phyloP scores from a whole-genome alignment of 2,888 invertebrate species.

The Drosophila dives region DNA sequence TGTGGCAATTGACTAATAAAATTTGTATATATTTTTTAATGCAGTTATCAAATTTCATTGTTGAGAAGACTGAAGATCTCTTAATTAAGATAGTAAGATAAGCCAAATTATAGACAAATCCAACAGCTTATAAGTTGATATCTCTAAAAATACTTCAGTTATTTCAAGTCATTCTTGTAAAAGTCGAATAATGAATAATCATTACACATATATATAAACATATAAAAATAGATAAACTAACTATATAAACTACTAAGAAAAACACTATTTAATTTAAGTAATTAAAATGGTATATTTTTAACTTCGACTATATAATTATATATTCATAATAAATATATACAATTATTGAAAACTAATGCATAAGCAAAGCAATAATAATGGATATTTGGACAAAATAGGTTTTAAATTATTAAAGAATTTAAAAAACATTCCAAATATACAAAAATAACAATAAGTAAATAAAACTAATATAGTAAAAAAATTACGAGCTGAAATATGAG shows the following conservation, averaged over 20 bases:
- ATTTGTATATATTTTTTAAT: too few relatives aligned
- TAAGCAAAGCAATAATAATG: too few relatives aligned
- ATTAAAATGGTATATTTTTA: too few relatives aligned
- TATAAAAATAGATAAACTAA: not conserved
- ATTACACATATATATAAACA: not conserved
- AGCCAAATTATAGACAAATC: not conserved
- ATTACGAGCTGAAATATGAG: accelerated
- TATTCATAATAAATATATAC: too few relatives aligned
- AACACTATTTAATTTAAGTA: not conserved
- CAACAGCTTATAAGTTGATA: not conserved
- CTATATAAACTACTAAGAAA: too few relatives aligned
- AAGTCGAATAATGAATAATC: not conserved
- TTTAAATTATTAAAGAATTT: too few relatives aligned
- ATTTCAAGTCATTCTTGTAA: not conserved
- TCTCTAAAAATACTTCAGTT: not conserved
- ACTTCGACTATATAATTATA: too few relatives aligned
- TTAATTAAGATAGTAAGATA: not conserved
- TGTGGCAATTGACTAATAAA: not conserved
- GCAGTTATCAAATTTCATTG: too few relatives aligned
- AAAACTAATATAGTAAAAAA: not conserved
- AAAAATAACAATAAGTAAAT: not conserved
- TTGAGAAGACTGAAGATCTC: not conserved
- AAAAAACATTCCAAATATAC: too few relatives aligned
- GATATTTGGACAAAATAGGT: too few relatives aligned
- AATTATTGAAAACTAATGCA: too few relatives aligned